Percentiles rank a stretch among this genome's conserved stretches.
Evolutionary conservation across 2,113 vertebrate genomes (phyloP).

Genomic region (Fulica atra): DNA sequence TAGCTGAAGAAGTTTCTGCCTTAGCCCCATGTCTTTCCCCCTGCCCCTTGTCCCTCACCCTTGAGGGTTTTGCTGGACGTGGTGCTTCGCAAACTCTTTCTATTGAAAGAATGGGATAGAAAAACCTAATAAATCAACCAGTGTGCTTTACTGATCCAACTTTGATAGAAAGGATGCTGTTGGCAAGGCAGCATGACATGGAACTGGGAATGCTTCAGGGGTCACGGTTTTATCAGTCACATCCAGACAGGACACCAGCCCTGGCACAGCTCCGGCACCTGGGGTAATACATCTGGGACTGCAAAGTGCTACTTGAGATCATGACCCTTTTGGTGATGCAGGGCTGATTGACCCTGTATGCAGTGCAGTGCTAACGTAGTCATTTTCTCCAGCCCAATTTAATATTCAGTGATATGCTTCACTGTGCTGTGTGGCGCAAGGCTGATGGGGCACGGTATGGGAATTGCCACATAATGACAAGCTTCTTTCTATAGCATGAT

Average conservation of each 20-base stretch:
- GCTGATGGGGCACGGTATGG: not conserved
- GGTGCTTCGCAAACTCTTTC: not conserved
- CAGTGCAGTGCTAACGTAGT: fast-evolving
- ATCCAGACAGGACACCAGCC: not conserved
- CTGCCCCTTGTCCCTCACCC: fast-evolving
- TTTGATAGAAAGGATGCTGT: not conserved
- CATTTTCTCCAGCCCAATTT: fast-evolving
- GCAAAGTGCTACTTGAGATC: not conserved
- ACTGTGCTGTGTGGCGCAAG: no score
- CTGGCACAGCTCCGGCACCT: not conserved
- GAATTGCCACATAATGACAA: not conserved
- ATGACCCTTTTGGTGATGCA: not conserved
- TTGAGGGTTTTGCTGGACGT: not conserved
- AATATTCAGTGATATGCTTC: not conserved
- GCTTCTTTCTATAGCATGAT: not conserved
- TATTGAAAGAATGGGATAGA: not conserved
- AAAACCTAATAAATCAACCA: not conserved
- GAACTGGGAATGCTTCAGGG: not conserved
- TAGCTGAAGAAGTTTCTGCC: not conserved
- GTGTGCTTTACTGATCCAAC: not conserved
- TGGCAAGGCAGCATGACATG: not conserved
- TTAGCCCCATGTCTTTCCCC: not conserved
- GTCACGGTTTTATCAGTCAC: not conserved
- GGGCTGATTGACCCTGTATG: not conserved
- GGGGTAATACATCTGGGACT: not conserved